phyloP scores from a whole-genome alignment of 1,140 invertebrate species.

The Apis laboriosa region DNA sequence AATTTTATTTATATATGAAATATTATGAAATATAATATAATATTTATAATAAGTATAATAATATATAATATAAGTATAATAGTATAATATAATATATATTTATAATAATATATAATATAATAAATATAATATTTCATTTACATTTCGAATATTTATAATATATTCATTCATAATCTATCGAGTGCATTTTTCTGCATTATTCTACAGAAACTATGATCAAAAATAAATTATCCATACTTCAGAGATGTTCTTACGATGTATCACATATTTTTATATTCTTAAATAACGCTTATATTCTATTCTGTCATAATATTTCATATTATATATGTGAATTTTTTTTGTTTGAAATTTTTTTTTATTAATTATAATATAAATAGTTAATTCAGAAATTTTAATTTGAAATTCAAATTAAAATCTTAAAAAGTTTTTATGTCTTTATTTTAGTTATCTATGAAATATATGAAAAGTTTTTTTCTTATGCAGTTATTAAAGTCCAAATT shows the following conservation, averaged over 20 bases:
- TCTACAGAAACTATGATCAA: neutral
- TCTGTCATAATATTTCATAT: neutral
- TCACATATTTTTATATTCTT: conserved; percentile 7
- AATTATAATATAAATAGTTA: neutral
- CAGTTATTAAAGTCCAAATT: neutral
- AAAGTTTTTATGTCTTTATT: no score
- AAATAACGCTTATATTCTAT: neutral
- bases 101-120: no score
- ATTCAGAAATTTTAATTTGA: neutral
- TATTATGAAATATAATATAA: no score
- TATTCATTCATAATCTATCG: neutral
- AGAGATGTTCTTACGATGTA: conserved; percentile 4
- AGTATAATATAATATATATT: no score
- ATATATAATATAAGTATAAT: no score
- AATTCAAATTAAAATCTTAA: neutral
- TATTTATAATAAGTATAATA: no score
- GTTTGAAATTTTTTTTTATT: neutral
- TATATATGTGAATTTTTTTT: neutral
- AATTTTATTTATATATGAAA: no score
- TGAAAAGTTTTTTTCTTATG: neutral
- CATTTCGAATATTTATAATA: neutral
- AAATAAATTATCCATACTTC: conserved; percentile 39
- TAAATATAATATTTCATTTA: neutral
- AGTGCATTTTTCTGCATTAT: conserved; percentile 18
- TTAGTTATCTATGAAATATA: no score